These are phyloP conservation scores for Halichoeres trimaculatus DNA, from an alignment of 2,113 vertebrate genomes.

Conservation along the genomic window DNA sequence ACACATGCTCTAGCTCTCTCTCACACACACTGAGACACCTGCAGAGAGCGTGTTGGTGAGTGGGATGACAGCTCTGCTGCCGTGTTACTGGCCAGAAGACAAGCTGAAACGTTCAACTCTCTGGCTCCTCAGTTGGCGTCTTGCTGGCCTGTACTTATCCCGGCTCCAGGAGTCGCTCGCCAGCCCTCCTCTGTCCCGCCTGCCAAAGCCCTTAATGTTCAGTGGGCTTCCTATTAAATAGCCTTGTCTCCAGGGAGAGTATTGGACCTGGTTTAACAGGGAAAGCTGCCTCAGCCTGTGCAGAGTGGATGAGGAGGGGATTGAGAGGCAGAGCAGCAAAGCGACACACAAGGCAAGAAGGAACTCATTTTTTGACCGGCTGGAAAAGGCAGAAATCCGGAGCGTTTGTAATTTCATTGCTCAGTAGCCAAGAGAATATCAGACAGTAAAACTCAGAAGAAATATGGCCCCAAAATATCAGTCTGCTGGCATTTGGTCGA, in stretches of 20 bases:
- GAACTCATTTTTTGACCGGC: slow-evolving; percentile 28
- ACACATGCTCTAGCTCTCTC: slow-evolving; percentile 22
- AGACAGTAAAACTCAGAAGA: slow-evolving; percentile 8
- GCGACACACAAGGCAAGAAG: slow-evolving; percentile 10
- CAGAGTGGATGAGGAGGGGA: slow-evolving; percentile 22
- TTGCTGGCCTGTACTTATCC: slow-evolving; percentile 57
- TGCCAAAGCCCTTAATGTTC: slow-evolving; percentile 70
- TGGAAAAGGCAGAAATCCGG: slow-evolving; percentile 27
- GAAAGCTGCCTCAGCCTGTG: slow-evolving; percentile 35
- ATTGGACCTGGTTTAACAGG: slow-evolving; percentile 53
- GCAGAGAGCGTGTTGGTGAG: slow-evolving; percentile 47
- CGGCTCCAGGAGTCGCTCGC: slow-evolving; percentile 46
- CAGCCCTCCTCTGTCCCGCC: slow-evolving; percentile 25
- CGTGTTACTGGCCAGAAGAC: slow-evolving; percentile 57
- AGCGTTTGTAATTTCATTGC: slow-evolving; percentile 8
- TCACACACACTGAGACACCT: slow-evolving; percentile 31
- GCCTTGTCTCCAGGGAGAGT: slow-evolving; percentile 52
- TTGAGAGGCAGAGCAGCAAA: neutral
- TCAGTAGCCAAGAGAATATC: slow-evolving; percentile 21
- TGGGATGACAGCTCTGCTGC: slow-evolving; percentile 71
- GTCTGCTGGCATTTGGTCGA: slow-evolving; percentile 6
- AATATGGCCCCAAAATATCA: slow-evolving; percentile 1
- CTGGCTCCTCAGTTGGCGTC: slow-evolving; percentile 35
- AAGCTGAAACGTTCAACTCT: slow-evolving; percentile 58
- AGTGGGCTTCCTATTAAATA: slow-evolving; percentile 64